phyloP scores from a whole-genome alignment of 2,797 vertebrate species.

The Peromyscus melanophrys region DNA sequence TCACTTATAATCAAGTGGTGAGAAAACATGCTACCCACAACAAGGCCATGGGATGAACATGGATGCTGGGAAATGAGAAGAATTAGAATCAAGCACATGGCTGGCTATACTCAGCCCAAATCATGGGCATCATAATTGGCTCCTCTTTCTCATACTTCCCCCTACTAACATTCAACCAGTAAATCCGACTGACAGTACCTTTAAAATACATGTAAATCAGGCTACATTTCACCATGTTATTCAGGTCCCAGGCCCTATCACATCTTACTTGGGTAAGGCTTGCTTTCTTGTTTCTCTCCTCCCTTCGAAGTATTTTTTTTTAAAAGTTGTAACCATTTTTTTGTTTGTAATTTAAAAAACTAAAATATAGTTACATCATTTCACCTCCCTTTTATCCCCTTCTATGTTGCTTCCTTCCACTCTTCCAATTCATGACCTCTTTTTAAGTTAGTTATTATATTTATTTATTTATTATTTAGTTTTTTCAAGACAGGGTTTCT shows the following conservation, averaged over 20 bases:
- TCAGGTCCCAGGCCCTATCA: not conserved
- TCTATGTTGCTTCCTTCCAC: not conserved
- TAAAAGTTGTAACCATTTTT: not conserved
- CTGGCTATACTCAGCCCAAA: not conserved
- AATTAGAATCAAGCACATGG: not conserved
- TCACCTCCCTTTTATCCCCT: not conserved
- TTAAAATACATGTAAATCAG: not conserved
- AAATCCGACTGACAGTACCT: not conserved
- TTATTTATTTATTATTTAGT: too few species aligned
- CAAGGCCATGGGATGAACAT: not conserved
- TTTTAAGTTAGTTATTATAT: not conserved
- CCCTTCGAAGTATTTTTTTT: not conserved
- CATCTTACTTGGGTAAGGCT: not conserved
- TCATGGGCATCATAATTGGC: not conserved
- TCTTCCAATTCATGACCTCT: not conserved
- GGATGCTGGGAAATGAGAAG: not conserved
- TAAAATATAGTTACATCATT: not conserved
- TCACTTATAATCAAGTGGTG: not conserved
- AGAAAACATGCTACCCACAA: not conserved
- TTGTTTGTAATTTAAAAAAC: not conserved
- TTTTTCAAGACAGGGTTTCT: too few species aligned
- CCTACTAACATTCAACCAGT: not conserved
- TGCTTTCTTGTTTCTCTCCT: not conserved
- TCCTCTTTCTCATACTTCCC: conserved; percentile 26
- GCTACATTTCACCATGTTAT: not conserved